phyloP scores from a whole-genome alignment of 2,113 vertebrate species.

The Lonchura striata region DNA sequence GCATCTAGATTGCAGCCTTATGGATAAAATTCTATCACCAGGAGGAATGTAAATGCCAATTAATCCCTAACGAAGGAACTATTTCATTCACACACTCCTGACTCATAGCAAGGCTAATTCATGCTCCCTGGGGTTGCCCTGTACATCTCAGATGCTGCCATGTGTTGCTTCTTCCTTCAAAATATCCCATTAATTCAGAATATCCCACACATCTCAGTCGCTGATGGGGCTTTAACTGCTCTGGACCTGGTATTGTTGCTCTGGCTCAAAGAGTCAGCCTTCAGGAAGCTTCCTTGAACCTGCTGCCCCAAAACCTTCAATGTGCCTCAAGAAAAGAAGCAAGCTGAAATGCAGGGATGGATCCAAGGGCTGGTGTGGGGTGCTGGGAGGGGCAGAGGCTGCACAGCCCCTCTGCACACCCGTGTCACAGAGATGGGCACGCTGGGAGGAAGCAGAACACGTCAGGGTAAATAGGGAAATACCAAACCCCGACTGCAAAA shows the following conservation, averaged over 20 bases:
- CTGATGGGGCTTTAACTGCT: neutral
- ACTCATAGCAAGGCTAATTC: neutral
- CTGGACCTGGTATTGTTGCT: neutral
- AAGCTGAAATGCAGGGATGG: fast-evolving
- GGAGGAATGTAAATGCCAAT: neutral
- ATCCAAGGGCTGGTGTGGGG: fast-evolving
- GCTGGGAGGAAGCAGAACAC: neutral
- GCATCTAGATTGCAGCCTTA: neutral
- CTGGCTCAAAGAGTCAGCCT: neutral
- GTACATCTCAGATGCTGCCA: neutral
- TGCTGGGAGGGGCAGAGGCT: neutral
- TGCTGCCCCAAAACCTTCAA: neutral
- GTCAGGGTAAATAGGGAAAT: slow-evolving; percentile 53
- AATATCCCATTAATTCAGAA: neutral
- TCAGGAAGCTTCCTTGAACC: neutral
- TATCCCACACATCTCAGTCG: neutral
- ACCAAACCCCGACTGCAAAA: slow-evolving; percentile 52
- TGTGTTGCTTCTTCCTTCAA: neutral
- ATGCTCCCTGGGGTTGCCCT: neutral
- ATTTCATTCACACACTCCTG: neutral
- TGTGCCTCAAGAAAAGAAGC: neutral
- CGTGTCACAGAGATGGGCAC: neutral
- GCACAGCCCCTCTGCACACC: neutral
- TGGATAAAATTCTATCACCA: neutral
- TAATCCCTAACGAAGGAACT: neutral